Evolutionary conservation across 2,888 invertebrate genomes (phyloP), one percentile per base, ranked within the genome.

Genomic region (Ophion ellenae): DNA sequence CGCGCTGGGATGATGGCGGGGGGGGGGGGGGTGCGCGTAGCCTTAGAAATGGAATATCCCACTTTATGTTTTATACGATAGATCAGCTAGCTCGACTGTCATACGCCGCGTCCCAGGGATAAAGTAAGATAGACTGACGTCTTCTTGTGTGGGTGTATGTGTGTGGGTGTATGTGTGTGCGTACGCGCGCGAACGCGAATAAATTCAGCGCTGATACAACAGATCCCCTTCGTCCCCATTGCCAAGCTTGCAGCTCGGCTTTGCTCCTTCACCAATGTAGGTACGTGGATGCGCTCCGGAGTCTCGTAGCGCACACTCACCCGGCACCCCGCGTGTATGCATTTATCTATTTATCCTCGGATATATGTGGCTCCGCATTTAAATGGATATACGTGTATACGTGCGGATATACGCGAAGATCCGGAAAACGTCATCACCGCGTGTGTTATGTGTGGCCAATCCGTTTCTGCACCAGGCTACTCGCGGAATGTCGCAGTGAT

Each of bases 11-110:
- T 10, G 78, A n/a, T 0, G 9, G 69, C n/a, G 17, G 59, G 64
- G 81, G 7, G 11, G 14, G 73, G 73, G 74, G 74, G 63, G 40
- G 45, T 14, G 45, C 84, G 83, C 89, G 82, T 88, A 90, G 90
- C 92, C 92, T 92, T 91, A 93, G 92, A 92, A 93, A 93, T 92
- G 93, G 93, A 93, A 93, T 92, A 93, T 92, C 91, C 92, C 92
- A 92, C 93, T 93, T 93, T 93, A 93, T 93, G 93, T 93, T 94
- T 94, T 93, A 93, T 93, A 92, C 92, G 93, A 94, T 94, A 93
- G 94, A 94, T 94, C 93, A 93, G 93, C 93, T 91, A 91, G 93
- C 90, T 89, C 89, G 89, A 91, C 92, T 93, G 93, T 93, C 93
- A 92, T 93, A 93, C 92, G 91, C 89, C 89, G 90, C 92, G 90